Base-by-base conservation (phyloP, 2,888 invertebrate genomes). In the Orthonevra nobilis region DNA sequence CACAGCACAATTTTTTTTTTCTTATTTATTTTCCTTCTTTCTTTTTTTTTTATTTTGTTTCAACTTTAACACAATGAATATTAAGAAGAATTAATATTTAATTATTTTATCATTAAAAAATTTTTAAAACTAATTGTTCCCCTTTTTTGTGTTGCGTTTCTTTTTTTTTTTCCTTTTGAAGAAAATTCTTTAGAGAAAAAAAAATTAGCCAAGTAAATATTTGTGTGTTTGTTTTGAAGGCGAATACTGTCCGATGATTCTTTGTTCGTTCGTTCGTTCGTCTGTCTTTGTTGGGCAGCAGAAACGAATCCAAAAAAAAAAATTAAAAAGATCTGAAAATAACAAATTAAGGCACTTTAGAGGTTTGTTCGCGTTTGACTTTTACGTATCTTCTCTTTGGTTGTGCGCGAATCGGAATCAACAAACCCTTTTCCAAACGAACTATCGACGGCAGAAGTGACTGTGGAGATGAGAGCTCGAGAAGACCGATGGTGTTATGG, bases 81-180 rank as follows among this genome's bases (percentile, higher is more conserved):
- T 36, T 38, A 10, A 26, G 5, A 23, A 23, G 5, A n/a, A n/a
- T n/a, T n/a, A n/a, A n/a, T n/a, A n/a, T 30, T 56, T 48, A 36
- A 32, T 34, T 36, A 32, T 63, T 54, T n/a, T 54, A 61, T 28
- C 40, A 50, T 34, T 14, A 42, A 44, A 30, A 42, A 34, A 19
- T 3, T 34, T 28, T 23, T 20, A 40, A 50, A 34, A 23, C 23
- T 9, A n/a, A n/a, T n/a, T n/a, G n/a, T n/a, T 64, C 34, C 12
- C 66, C 73, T 66, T 66, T 73, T 66, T 66, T 73, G 73, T 73
- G 73, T 73, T 56, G 38, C 40, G n/a, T n/a, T n/a, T n/a, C n/a
- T n/a, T 26, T 64, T 44, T 5, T 23, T 40, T 68, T 23, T 34
- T 50, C 34, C 14, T 61, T 32, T 4, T 30, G 42, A 26, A 17